Conservation (phyloP, 2,113 vertebrate genomes). For the Gymnocephalus cernua region DNA sequence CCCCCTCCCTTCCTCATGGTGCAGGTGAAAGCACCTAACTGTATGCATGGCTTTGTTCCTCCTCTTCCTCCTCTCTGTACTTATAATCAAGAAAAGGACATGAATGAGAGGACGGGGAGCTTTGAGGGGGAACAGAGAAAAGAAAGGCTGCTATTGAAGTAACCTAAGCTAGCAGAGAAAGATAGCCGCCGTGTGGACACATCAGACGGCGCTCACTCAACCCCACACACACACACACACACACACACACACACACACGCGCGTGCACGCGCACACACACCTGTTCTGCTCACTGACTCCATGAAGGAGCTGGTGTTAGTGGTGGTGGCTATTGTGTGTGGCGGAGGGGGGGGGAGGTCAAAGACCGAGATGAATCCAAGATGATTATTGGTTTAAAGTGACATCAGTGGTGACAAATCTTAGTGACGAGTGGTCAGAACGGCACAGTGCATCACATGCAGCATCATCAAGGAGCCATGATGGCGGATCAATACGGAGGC, state of each 20-base stretch:
- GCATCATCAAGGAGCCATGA: slow-evolving; percentile 41
- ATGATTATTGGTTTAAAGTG: slow-evolving; percentile 71
- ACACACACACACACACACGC: neutral
- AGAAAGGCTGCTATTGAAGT: slow-evolving; percentile 69
- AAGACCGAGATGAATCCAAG: slow-evolving; percentile 25
- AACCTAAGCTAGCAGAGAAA: slow-evolving; percentile 53
- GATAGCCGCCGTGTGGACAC: slow-evolving; percentile 31
- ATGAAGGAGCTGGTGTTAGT: slow-evolving; percentile 28
- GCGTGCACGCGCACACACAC: neutral
- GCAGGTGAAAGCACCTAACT: slow-evolving; percentile 74
- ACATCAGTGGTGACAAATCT: slow-evolving; percentile 58
- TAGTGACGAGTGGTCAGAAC: slow-evolving; percentile 22
- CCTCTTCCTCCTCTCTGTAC: neutral
- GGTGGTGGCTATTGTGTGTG: neutral
- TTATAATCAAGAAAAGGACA: slow-evolving; percentile 57
- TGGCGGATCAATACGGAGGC: slow-evolving; percentile 55
- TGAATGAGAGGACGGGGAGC: slow-evolving; percentile 24
- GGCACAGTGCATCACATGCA: slow-evolving; percentile 18
- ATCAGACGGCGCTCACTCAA: slow-evolving; percentile 22
- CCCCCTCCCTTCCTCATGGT: neutral
- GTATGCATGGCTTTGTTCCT: slow-evolving; percentile 16
- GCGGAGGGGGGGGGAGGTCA: neutral
- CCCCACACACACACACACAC: slow-evolving; percentile 2
- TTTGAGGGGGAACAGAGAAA: slow-evolving; percentile 29
- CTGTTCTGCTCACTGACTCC: slow-evolving; percentile 38